Conservation (phyloP, 1,140 invertebrate genomes). For the Cheumatopsyche charites region DNA sequence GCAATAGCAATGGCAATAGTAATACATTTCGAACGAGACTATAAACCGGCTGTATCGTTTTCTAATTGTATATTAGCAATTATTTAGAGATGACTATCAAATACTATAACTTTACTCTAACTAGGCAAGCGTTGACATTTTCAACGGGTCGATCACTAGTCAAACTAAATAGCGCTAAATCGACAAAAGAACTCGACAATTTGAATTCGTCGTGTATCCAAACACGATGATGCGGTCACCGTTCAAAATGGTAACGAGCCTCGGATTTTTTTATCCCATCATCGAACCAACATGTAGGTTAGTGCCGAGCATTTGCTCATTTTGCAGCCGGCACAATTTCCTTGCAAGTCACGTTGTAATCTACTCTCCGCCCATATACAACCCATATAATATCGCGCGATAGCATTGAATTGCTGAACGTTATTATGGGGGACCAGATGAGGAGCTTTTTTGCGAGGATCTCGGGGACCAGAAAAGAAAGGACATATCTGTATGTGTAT, state of each 20-base stretch:
- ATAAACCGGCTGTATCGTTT: no score
- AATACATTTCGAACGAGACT: no score
- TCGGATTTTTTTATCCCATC: slow-evolving; percentile 29
- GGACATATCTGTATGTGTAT: not conserved
- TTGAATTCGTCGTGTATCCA: not conserved
- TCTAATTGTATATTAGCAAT: no score
- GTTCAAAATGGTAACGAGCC: slow-evolving; percentile 24
- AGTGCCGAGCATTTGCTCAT: slow-evolving; percentile 36
- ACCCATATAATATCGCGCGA: slow-evolving; percentile 39
- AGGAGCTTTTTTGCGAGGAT: slow-evolving; percentile 33
- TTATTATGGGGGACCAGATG: slow-evolving; percentile 39
- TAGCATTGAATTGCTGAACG: slow-evolving; percentile 37
- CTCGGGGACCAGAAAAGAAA: slow-evolving; percentile 11
- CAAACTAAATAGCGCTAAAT: not conserved
- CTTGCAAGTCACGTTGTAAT: slow-evolving; percentile 40
- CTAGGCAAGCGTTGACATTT: no score
- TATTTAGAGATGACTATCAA: no score
- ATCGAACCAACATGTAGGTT: not conserved
- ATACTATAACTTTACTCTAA: no score
- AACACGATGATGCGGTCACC: not conserved
- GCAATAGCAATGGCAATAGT: no score
- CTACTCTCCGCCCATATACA: slow-evolving; percentile 37
- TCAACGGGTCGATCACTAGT: no score
- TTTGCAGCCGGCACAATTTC: slow-evolving; percentile 37
- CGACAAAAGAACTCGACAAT: not conserved